phyloP scores from a whole-genome alignment of 1,140 invertebrate species.

The Drosophila rhopaloa region DNA sequence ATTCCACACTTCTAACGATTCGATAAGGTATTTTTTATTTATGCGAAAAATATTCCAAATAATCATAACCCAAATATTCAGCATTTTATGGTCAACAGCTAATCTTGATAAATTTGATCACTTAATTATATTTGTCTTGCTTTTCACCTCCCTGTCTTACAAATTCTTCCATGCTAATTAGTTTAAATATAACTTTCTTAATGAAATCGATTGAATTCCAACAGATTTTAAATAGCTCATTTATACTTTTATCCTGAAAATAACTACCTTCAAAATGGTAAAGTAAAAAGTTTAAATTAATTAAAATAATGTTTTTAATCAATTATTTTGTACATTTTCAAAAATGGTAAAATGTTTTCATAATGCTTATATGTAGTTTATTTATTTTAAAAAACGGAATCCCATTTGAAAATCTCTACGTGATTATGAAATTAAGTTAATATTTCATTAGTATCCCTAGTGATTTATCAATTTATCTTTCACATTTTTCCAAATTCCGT shows the following conservation, averaged over 20 bases:
- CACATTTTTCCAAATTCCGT: conserved; percentile 4
- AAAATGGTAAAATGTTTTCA: too few relatives aligned
- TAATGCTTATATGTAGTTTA: too few relatives aligned
- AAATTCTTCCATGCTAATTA: neutral
- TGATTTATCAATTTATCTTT: neutral
- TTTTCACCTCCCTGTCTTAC: neutral
- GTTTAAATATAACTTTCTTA: neutral
- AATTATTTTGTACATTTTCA: too few relatives aligned
- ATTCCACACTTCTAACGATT: neutral
- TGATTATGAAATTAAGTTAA: too few relatives aligned
- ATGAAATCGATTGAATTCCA: neutral
- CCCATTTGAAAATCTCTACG: too few relatives aligned
- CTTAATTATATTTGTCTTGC: conserved; percentile 10
- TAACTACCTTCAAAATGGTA: too few relatives aligned
- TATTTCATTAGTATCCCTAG: too few relatives aligned
- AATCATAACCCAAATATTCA: conserved; percentile 18
- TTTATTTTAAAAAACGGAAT: too few relatives aligned
- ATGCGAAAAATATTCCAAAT: neutral
- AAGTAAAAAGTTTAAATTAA: too few relatives aligned
- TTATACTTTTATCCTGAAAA: neutral
- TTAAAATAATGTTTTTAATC: too few relatives aligned
- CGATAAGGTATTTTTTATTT: conserved; percentile 1
- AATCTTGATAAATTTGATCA: conserved; percentile 41
- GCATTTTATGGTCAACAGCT: conserved; percentile 7
- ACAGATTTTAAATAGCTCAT: too few relatives aligned